Evolutionary conservation across 2,888 invertebrate genomes (phyloP).

Genomic region (Acronicta aceris): DNA sequence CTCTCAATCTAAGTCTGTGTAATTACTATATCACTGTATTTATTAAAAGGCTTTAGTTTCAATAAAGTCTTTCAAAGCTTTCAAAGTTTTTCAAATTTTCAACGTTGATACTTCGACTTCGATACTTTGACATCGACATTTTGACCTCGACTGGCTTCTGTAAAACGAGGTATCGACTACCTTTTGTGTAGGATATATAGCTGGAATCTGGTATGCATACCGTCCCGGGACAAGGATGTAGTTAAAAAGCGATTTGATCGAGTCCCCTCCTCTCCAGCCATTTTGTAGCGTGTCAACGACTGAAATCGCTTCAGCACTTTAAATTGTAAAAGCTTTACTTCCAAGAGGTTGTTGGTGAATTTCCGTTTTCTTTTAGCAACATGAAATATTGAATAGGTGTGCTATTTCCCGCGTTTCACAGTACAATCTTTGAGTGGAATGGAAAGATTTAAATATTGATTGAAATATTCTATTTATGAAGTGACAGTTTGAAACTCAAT

Average conservation of each 20-base stretch:
- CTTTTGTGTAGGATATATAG: slow-evolving; percentile 32
- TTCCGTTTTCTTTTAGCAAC: slow-evolving; percentile 32
- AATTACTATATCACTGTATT: too few species aligned
- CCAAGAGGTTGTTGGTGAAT: slow-evolving; percentile 37
- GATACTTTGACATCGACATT: too few species aligned
- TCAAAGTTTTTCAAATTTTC: too few species aligned
- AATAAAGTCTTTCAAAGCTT: too few species aligned
- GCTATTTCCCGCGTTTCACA: slow-evolving; percentile 4
- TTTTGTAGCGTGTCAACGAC: slow-evolving; percentile 46
- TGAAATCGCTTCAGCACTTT: slow-evolving; percentile 48
- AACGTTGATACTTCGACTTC: too few species aligned
- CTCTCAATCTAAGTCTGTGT: too few species aligned
- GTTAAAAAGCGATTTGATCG: slow-evolving; percentile 52
- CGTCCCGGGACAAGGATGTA: slow-evolving; percentile 21
- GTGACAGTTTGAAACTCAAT: background rate
- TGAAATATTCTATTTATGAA: background rate
- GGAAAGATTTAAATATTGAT: background rate
- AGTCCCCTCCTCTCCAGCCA: slow-evolving; percentile 30
- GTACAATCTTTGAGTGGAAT: slow-evolving; percentile 4
- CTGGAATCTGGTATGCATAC: slow-evolving; percentile 40
- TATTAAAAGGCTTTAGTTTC: too few species aligned
- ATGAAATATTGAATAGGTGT: slow-evolving; percentile 35
- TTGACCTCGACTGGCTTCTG: too few species aligned
- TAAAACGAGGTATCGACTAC: background rate
- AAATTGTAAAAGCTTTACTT: slow-evolving; percentile 51